Percentiles rank a stretch among this genome's conserved stretches.
phyloP scores from a whole-genome alignment of 1,140 invertebrate species.

The Pseudomyrmex sp. region DNA sequence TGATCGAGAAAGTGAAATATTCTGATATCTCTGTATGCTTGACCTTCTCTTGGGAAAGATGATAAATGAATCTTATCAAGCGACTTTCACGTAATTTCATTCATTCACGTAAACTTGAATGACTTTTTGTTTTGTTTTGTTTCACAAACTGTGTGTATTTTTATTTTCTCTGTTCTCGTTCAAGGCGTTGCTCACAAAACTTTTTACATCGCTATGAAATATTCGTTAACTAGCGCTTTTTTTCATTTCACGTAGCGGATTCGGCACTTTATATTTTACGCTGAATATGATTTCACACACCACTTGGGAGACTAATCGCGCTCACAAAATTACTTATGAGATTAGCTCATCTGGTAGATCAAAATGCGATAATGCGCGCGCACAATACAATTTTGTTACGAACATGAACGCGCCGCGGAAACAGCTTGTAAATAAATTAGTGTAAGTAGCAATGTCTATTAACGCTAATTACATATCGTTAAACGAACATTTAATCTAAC shows the following conservation, averaged over 20 bases:
- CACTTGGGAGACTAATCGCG: slow-evolving; percentile 30
- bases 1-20: slow-evolving; percentile 44
- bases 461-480: slow-evolving; percentile 30
- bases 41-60: neutral
- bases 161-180: neutral
- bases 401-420: slow-evolving; percentile 2
- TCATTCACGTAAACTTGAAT: no score
- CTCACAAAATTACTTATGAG: slow-evolving; percentile 46
- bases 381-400: slow-evolving; percentile 36
- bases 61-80: slow-evolving; percentile 41
- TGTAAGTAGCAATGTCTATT: slow-evolving; percentile 29
- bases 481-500: slow-evolving; percentile 36
- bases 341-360: slow-evolving; percentile 9
- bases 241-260: neutral
- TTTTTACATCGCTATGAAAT: neutral
- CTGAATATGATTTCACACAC: neutral
- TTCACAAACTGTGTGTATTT: neutral
- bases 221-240: neutral
- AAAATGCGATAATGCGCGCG: slow-evolving; percentile 16
- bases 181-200: neutral
- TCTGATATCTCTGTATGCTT: slow-evolving; percentile 39
- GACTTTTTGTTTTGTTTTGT: neutral
- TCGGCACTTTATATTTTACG: slow-evolving; percentile 4
- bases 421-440: slow-evolving; percentile 53
- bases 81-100: neutral